Percentiles rank a stretch among this genome's conserved stretches.
Conservation (phyloP, 2,797 vertebrate species). For the Amphiprion clarkii region DNA sequence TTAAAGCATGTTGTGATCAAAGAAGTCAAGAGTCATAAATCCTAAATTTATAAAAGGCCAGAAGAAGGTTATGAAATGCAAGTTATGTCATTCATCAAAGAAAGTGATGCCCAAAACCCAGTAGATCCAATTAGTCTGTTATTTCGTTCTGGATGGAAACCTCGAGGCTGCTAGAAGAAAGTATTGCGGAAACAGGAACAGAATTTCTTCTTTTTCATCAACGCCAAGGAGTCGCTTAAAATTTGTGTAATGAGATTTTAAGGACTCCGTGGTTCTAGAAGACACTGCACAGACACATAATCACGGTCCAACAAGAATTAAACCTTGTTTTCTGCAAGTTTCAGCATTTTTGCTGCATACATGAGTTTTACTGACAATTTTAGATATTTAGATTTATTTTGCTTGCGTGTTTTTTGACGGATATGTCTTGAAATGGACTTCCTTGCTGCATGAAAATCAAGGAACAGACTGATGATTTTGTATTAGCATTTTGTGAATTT, state of each 20-base stretch:
- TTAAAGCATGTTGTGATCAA: not conserved
- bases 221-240: constrained; percentile 10
- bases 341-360: too few species aligned
- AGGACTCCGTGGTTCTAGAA: not conserved
- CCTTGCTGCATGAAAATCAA: not conserved
- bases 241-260: constrained; percentile 22
- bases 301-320: not conserved
- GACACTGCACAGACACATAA: constrained; percentile 23
- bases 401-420: too few species aligned
- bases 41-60: not conserved
- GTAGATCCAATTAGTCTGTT: constrained; percentile 33
- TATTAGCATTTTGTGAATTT: too few species aligned
- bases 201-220: constrained; percentile 12
- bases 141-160: constrained; percentile 28
- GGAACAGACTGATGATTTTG: not conserved
- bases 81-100: constrained; percentile 29
- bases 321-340: not conserved
- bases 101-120: constrained; percentile 22
- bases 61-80: not conserved
- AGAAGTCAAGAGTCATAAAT: not conserved
- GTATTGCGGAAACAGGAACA: constrained; percentile 2
- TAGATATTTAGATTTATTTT: not conserved
- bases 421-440: not conserved
- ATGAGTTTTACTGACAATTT: not conserved
- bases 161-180: constrained; percentile 20